Percentiles rank a stretch among this genome's conserved stretches.
Conservation (phyloP, 1,140 invertebrate genomes). For the Drosophila jambulina region DNA sequence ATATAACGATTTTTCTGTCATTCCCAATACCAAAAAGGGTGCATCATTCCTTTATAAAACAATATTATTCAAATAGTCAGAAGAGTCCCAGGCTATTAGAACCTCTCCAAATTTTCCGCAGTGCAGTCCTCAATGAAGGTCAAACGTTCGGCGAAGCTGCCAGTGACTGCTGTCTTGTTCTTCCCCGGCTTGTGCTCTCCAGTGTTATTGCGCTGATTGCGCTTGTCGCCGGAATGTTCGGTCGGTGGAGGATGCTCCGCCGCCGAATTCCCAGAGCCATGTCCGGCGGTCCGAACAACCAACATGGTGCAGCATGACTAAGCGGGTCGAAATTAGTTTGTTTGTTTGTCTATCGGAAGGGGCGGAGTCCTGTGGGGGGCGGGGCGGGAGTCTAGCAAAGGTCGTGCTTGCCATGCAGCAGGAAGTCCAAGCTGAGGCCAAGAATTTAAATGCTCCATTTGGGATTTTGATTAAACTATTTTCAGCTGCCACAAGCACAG, state of each 20-base stretch:
- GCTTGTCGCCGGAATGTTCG: slow-evolving; percentile 55
- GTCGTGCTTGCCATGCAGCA: slow-evolving; percentile 16
- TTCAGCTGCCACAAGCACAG: slow-evolving; percentile 31
- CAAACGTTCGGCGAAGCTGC: slow-evolving; percentile 39
- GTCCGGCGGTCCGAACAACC: slow-evolving; percentile 41
- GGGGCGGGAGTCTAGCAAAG: neutral
- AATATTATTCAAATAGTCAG: neutral
- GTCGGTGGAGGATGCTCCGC: slow-evolving; percentile 4
- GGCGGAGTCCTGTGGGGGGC: neutral
- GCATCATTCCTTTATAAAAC: neutral
- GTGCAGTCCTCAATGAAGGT: slow-evolving; percentile 44
- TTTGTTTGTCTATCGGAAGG: slow-evolving; percentile 67
- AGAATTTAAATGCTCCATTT: slow-evolving; percentile 75
- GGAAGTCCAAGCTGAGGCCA: slow-evolving; percentile 54
- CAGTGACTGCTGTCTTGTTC: slow-evolving; percentile 34
- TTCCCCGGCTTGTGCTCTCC: slow-evolving; percentile 20
- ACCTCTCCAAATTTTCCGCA: neutral
- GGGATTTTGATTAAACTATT: slow-evolving; percentile 77
- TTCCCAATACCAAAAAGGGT: too few relatives aligned
- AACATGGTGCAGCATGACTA: slow-evolving; percentile 50
- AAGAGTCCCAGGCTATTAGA: neutral
- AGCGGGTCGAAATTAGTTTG: slow-evolving; percentile 73
- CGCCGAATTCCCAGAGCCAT: slow-evolving; percentile 45
- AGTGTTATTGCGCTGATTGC: slow-evolving; percentile 59
- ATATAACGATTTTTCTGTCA: too few relatives aligned